These are phyloP conservation scores for Hyphantria cunea DNA, from an alignment of 1,140 invertebrate genomes.

Conservation along the genomic window DNA sequence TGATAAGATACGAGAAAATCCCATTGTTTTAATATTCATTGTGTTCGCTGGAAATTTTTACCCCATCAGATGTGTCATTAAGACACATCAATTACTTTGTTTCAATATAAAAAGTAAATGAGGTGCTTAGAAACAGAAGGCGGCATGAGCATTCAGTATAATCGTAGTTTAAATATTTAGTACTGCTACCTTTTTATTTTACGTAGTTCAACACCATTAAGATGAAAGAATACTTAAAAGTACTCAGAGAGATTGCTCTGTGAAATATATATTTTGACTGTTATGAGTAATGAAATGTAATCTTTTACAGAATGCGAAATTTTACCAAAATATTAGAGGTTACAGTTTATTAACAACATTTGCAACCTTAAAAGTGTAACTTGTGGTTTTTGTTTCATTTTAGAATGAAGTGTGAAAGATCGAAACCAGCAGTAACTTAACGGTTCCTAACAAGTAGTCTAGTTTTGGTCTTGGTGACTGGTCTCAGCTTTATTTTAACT, in stretches of 20 bases:
- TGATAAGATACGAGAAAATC: constrained; percentile 22
- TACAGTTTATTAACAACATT: no score
- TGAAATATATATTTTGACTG: constrained; percentile 7
- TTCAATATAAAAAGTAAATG: constrained; percentile 1
- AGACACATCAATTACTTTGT: constrained; percentile 26
- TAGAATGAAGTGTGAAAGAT: no score
- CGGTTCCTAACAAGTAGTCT: no score
- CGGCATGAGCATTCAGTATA: constrained; percentile 6
- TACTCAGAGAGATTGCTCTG: constrained; percentile 3
- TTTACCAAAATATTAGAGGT: no score
- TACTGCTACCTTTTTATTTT: neutral
- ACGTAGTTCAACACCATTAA: constrained; percentile 1
- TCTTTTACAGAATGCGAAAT: no score
- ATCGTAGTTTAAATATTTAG: constrained; percentile 1
- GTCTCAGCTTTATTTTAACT: no score
- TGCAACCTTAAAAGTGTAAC: no score
- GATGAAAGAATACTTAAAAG: constrained; percentile 16
- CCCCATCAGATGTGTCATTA: no score
- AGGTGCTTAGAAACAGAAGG: constrained; percentile 1
- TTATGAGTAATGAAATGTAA: constrained; percentile 7
- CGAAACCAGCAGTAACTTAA: no score
- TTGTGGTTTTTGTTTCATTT: no score
- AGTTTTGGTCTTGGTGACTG: no score
- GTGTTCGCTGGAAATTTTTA: constrained; percentile 14
- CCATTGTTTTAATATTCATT: constrained; percentile 20